A percentile compares a stretch with the other conserved stretches of the same genome.
Evolutionary conservation across 2,797 vertebrate species (phyloP).

Genomic region (Tapirus indicus): DNA sequence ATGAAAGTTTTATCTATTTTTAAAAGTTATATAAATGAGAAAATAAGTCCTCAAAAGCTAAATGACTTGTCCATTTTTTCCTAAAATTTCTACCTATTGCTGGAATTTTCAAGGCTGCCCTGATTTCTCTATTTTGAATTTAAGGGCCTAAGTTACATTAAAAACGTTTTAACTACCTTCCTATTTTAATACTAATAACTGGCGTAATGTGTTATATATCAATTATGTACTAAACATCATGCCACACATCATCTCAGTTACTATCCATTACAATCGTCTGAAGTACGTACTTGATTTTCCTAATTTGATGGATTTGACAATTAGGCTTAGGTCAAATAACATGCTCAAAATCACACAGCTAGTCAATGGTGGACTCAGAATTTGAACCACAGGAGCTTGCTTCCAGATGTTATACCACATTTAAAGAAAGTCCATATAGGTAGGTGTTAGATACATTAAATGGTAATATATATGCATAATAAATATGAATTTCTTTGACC

Average conservation of each 20-base stretch:
- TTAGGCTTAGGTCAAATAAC: neutral
- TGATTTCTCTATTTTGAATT: constrained; percentile 36
- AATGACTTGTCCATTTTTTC: neutral
- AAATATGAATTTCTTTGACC: neutral
- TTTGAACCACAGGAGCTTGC: neutral
- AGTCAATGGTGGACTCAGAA: neutral
- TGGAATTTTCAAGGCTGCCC: neutral
- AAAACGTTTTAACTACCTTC: neutral
- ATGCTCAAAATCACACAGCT: neutral
- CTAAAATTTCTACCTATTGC: neutral
- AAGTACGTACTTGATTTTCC: neutral
- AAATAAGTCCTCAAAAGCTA: neutral
- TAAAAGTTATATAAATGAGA: neutral
- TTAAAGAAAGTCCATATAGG: neutral
- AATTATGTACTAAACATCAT: neutral
- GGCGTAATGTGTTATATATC: neutral
- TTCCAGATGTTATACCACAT: neutral
- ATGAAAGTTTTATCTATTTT: neutral
- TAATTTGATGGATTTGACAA: constrained; percentile 25
- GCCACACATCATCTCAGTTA: neutral
- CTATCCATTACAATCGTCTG: neutral
- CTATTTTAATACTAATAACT: neutral
- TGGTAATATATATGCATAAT: neutral
- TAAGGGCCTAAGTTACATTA: neutral
- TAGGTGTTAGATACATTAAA: neutral